Evolutionary conservation across 2,797 vertebrate species (phyloP), one percentile per base, ranked within the genome.

Genomic region (Aratinga solstitialis): DNA sequence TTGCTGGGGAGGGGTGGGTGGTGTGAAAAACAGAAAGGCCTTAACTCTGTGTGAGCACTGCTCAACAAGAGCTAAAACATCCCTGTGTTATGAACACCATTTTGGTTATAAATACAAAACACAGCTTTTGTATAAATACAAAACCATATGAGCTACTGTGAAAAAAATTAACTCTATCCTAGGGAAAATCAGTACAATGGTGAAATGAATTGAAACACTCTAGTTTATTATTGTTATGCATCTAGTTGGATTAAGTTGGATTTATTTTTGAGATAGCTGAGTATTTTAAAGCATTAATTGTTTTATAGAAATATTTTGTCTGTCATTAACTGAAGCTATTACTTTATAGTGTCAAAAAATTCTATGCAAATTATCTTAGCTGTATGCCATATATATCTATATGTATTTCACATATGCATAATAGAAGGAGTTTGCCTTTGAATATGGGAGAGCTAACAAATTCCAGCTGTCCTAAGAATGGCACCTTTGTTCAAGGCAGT

Each of bases 11-110:
- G 10, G 5, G 8, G 40, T 19, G 15, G 7, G 6, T 14, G 3
- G 15, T 1, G 2, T 11, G 20, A 36, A 48, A 48, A 53, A 1
- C n/a, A 78, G 51, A n/a, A 50, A 48, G 10, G 1, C 26, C 20
- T 54, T 13, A 11, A 9, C 2, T 0, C 5, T 7, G 1, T 6
- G 3, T 6, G 27, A 79, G 13, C 16, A 2, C 63, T 45, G 20
- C 29, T 72, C 53, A 63, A 11, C 13, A 30, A 9, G 4, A 16
- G 13, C 17, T 7, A 24, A 54, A 75, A 30, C 5, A 63, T 27
- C 8, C 11, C 4, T 26, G 5, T 29, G 7, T 9, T 51, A 67
- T 5, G 29, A n/a, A 48, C 3, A 2, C 11, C 21, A 14, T 40
- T 80, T 65, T 13, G 4, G 4, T 16, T 40, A 24, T 5, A 77